Evolutionary conservation across 1,140 invertebrate genomes (phyloP), one percentile per base, ranked within the genome.

Genomic region (Gerris buenoi): DNA sequence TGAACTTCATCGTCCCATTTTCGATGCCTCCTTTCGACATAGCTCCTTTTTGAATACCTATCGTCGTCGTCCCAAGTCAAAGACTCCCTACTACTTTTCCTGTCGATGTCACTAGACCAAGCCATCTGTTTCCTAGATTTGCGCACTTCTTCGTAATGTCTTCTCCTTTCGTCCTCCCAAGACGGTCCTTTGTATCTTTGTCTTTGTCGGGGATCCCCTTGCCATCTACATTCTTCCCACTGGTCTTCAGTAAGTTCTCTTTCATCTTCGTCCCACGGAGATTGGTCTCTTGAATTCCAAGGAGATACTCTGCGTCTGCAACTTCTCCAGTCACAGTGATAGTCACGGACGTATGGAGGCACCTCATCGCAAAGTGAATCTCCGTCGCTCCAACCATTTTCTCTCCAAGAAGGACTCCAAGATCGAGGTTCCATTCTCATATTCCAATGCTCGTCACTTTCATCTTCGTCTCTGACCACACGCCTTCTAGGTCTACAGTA

Each of bases 201-300:
- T 23, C 70, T 63, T 33, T 67, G 67, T 15, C 70, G 58, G 29
- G 64, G 64, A 62, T 66, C 66, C 56, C 68, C 72, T 66, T 69
- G 68, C 69, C 72, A 69, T 46, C 71, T n/a, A 25, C 63, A 58
- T 29, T 67, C 65, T 61, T 73, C 71, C 69, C 67, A 71, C 46
- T 65, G 67, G 29, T 73, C 72, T 69, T 74, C 70, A 66, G 64
- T 69, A 58, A 70, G 59, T 25, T 70, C 68, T 58, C 69, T 71
- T 27, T 71, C 71, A n/a, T 86, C 85, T 70, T 86, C 85, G 66
- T 87, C 85, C 85, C 85, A 87, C 3, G 86, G 85, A 60, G 86
- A 87, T 58, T 85, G 79, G 74, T 88, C 86, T 2, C 86, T 76
- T 0, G 85, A 86, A 25, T 85, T 66, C 69, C 70, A 69, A n/a